Evolutionary conservation across 1,140 invertebrate genomes (phyloP).

Genomic region (Aphaenogaster floridana): DNA sequence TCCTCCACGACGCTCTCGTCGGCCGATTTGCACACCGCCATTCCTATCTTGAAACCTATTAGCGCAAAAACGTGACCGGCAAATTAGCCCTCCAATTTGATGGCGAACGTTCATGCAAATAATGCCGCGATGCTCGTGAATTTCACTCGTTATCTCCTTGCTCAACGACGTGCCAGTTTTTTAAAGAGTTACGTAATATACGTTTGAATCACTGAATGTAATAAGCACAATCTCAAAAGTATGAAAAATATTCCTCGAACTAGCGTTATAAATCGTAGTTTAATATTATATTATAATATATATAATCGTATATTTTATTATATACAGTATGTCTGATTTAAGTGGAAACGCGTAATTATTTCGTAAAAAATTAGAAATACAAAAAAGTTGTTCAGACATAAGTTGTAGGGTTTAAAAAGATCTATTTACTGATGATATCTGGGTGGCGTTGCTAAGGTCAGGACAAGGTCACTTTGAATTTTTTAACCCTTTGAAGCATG

Average conservation of each 20-base stretch:
- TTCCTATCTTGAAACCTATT: constrained; percentile 94
- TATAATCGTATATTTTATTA: no score
- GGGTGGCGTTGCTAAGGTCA: no score
- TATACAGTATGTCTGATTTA: no score
- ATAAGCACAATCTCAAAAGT: not conserved
- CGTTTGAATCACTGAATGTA: not conserved
- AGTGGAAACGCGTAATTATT: no score
- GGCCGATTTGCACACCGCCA: constrained; percentile 92
- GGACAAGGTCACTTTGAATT: no score
- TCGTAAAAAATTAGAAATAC: no score
- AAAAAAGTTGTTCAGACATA: no score
- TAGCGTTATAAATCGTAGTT: not conserved
- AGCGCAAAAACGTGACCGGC: constrained; percentile 76
- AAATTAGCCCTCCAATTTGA: constrained; percentile 16
- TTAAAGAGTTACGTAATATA: not conserved
- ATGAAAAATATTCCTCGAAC: not conserved
- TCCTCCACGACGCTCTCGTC: constrained; percentile 92
- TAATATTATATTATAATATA: no score
- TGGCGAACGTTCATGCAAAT: not conserved
- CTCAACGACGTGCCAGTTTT: not conserved
- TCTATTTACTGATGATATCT: no score
- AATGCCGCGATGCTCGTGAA: constrained; percentile 29
- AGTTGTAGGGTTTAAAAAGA: no score
- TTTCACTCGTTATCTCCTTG: constrained; percentile 15
- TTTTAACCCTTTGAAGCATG: no score